Percentiles rank a stretch among this genome's conserved stretches.
phyloP scores from a whole-genome alignment of 1,140 invertebrate genomes.

The Diachasma alloeum region DNA sequence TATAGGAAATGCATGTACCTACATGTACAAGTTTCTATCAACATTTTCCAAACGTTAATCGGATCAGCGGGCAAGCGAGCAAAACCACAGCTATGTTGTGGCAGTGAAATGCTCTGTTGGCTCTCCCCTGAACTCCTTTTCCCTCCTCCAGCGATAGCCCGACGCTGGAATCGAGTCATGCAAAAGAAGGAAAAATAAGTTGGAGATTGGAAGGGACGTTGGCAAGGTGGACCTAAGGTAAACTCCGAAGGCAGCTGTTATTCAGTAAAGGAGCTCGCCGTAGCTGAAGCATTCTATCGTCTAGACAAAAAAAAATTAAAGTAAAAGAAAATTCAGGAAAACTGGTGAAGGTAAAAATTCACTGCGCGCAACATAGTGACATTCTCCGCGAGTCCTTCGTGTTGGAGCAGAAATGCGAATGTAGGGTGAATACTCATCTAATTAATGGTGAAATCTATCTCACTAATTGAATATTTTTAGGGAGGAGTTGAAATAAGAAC shows the following conservation, averaged over 20 bases:
- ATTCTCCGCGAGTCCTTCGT: too few relatives aligned
- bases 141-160: background rate
- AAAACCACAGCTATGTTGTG: constrained; percentile 11
- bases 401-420: too few relatives aligned
- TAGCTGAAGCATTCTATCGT: background rate
- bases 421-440: too few relatives aligned
- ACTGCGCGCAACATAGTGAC: too few relatives aligned
- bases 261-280: background rate
- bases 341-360: background rate
- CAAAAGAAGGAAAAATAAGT: constrained; percentile 1
- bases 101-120: constrained; percentile 8
- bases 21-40: background rate
- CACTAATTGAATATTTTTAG: too few relatives aligned
- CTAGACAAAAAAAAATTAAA: background rate
- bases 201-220: background rate
- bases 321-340: background rate
- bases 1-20: background rate
- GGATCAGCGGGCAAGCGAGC: background rate
- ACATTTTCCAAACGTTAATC: constrained; percentile 8
- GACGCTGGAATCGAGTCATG: background rate
- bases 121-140: background rate
- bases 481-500: too few relatives aligned
- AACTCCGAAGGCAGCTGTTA: background rate
- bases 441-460: too few relatives aligned
- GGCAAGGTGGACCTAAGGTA: constrained; percentile 1